phyloP scores from a whole-genome alignment of 2,797 vertebrate species.

The Thaleichthys pacificus region DNA sequence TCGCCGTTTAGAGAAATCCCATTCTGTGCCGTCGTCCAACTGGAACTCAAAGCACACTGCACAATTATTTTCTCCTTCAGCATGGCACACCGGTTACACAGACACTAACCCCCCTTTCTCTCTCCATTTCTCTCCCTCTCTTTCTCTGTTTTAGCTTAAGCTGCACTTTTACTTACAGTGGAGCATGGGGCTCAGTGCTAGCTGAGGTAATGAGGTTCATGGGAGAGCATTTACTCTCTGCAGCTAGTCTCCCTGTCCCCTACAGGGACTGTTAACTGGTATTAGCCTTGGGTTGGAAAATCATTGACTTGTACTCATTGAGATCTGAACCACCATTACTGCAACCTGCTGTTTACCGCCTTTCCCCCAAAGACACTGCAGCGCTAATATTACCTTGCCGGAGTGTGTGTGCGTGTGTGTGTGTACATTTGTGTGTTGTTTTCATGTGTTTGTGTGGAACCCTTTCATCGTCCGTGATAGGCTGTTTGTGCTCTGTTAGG shows the following conservation, averaged over 20 bases:
- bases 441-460: slow-evolving; percentile 7
- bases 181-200: slow-evolving; percentile 64
- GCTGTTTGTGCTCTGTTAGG: slow-evolving; percentile 49
- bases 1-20: slow-evolving; percentile 68
- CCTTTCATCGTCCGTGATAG: slow-evolving; percentile 61
- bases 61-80: slow-evolving; percentile 57
- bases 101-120: slow-evolving; percentile 1
- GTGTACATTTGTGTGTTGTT: slow-evolving; percentile 1
- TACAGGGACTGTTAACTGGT: slow-evolving; percentile 77
- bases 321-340: slow-evolving; percentile 75
- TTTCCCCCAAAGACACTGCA: slow-evolving; percentile 64
- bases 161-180: slow-evolving; percentile 76
- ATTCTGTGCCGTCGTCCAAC: slow-evolving; percentile 53
- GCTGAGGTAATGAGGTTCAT: slow-evolving; percentile 77
- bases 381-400: slow-evolving; percentile 62
- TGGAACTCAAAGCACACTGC: slow-evolving; percentile 60
- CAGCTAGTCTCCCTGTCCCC: slow-evolving; percentile 46
- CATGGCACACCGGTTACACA: neutral
- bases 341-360: slow-evolving; percentile 69
- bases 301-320: slow-evolving; percentile 74
- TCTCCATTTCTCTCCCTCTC: slow-evolving; percentile 38
- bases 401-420: slow-evolving; percentile 13
- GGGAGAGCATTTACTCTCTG: slow-evolving; percentile 69
- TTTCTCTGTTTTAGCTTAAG: slow-evolving; percentile 64
- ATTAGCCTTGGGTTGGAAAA: slow-evolving; percentile 76